Percentiles rank a stretch among this genome's conserved stretches.
Conservation (phyloP, 2,888 invertebrate species). For the Quadriops clusia region DNA sequence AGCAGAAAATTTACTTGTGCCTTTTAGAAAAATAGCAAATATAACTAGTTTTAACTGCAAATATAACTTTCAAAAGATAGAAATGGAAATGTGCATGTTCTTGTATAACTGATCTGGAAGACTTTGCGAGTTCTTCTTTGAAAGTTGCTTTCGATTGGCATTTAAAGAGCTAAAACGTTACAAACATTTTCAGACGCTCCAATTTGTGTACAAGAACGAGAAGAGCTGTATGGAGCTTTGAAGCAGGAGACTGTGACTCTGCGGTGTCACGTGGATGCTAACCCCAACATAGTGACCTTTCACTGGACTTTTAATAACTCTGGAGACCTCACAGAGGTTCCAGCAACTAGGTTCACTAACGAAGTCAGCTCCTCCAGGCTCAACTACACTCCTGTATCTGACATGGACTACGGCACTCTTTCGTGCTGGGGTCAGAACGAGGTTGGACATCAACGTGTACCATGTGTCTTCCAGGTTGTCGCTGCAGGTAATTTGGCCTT, state of each 20-base stretch:
- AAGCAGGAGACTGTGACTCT: slow-evolving; percentile 80
- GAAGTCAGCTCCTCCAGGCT: slow-evolving; percentile 59
- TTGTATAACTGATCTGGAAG: too few relatives aligned
- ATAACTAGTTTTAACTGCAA: too few relatives aligned
- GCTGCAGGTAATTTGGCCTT: slow-evolving; percentile 64
- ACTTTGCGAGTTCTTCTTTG: slow-evolving; percentile 18
- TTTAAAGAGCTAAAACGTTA: slow-evolving; percentile 2
- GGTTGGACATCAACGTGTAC: slow-evolving; percentile 71
- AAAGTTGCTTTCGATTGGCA: slow-evolving; percentile 2
- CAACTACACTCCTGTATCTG: slow-evolving; percentile 76
- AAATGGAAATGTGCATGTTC: too few relatives aligned
- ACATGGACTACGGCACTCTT: slow-evolving; percentile 81
- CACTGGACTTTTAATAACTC: slow-evolving; percentile 91
- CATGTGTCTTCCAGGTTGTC: slow-evolving; percentile 77
- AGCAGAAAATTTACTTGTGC: too few relatives aligned
- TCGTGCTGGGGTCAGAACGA: slow-evolving; percentile 78
- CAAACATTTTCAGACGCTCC: slow-evolving; percentile 50
- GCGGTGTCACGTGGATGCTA: slow-evolving; percentile 78
- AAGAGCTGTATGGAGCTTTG: slow-evolving; percentile 74
- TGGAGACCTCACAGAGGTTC: slow-evolving; percentile 70
- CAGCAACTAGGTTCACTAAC: slow-evolving; percentile 53
- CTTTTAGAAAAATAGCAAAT: too few relatives aligned
- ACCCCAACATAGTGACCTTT: slow-evolving; percentile 74
- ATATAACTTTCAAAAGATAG: too few relatives aligned
- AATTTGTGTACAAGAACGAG: slow-evolving; percentile 63